Conservation (phyloP, 2,113 vertebrate genomes). For the Crotalus viridis region DNA sequence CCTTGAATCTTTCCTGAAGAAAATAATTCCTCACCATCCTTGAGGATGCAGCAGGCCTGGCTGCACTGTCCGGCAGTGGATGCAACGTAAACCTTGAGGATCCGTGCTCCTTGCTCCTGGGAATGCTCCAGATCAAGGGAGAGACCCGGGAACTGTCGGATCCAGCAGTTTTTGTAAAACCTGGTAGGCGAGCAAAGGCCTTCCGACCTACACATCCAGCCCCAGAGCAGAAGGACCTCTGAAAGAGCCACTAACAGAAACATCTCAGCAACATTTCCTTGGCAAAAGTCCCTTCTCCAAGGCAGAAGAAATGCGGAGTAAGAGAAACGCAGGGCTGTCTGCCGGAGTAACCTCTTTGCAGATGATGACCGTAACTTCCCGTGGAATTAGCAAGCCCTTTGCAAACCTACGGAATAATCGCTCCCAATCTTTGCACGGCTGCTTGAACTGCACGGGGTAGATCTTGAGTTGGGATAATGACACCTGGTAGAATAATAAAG, state of each 20-base stretch:
- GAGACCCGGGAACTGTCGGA: conserved; percentile 85
- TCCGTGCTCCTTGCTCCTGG: conserved; percentile 79
- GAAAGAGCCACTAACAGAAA: conserved; percentile 53
- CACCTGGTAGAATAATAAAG: neutral
- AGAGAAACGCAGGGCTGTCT: neutral
- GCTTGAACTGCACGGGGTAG: neutral
- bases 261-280: conserved; percentile 66
- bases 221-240: conserved; percentile 67
- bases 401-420: neutral
- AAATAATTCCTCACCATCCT: conserved; percentile 63
- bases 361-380: neutral
- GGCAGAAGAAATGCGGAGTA: neutral
- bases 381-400: conserved; percentile 24
- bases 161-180: conserved; percentile 93
- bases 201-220: conserved; percentile 54
- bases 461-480: neutral
- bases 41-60: conserved; percentile 82
- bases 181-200: conserved; percentile 79
- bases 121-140: conserved; percentile 82
- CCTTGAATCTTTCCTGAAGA: neutral
- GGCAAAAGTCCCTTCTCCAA: neutral
- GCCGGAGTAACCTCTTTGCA: neutral
- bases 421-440: neutral
- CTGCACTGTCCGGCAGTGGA: conserved; percentile 82
- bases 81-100: conserved; percentile 78